Evolutionary conservation across 2,113 vertebrate species (phyloP), one percentile per base, ranked within the genome.

Genomic region (Zosterops hypoxanthus): DNA sequence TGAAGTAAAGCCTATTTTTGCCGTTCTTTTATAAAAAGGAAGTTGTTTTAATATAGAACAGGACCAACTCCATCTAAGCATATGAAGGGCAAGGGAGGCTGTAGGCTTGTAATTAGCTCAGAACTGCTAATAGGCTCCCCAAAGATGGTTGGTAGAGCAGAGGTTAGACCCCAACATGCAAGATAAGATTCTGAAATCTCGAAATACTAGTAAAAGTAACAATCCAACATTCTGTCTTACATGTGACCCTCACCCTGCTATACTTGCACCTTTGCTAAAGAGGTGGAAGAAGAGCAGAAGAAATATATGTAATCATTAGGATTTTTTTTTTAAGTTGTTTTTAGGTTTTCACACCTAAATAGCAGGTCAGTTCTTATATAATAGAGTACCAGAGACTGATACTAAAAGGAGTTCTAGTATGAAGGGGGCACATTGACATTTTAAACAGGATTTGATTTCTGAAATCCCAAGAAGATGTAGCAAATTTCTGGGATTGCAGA

Each of bases 401-500:
- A 16, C 10, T 69, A 31, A 42, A 77, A 53, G 17, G 17, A 39
- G 4, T 46, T 86, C 8, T 56, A 23, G 22, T 73, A 49, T 69
- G 65, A 78, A 85, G 28, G 59, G 80, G 31, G 39, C 69, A 49
- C 23, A 44, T 79, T 57, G 14, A 59, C 70, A 57, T 96, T 95
- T 92, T 79, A 84, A 81, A 71, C 41, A 20, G 89, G 65, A 73
- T 96, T 96, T 85, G 34, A 66, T 96, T 98, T 97, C 95, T 95
- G 65, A 92, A 97, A 92, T 92, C 66, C 44, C 78, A 72, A 86
- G 81, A 91, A 92, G 94, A 71, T 36, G 75, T 85, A 98, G 92
- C 94, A 98, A 95, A 94, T 98, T 88, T 97, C 94, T 95, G 83
- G 92, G 92, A 90, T 97, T 29, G 20, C n/a, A 80, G 71, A 50